Conservation (phyloP, 2,888 invertebrate species). For the Orthosia gracilis region DNA sequence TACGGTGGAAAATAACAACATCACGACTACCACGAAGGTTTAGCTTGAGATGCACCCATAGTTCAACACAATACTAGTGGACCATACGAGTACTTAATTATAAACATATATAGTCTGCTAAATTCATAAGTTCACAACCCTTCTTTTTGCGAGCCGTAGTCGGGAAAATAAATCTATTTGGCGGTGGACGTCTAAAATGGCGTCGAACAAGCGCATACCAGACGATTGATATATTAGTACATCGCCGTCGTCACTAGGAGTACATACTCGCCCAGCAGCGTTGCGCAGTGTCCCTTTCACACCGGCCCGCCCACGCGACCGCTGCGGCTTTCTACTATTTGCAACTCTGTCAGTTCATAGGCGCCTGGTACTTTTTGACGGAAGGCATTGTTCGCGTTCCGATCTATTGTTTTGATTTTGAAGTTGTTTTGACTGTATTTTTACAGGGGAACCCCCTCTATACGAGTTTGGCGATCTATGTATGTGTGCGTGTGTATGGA, state of each 20-base stretch:
- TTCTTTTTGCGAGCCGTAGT: neutral
- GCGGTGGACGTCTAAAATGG: slow-evolving; percentile 18
- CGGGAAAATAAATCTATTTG: neutral
- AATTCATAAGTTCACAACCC: too few relatives aligned
- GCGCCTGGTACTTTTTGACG: slow-evolving; percentile 54
- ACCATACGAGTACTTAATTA: too few relatives aligned
- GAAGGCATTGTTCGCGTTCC: slow-evolving; percentile 28
- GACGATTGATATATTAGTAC: slow-evolving; percentile 36
- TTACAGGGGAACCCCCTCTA: neutral
- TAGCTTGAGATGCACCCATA: too few relatives aligned
- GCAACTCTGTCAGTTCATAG: slow-evolving; percentile 58
- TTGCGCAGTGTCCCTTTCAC: slow-evolving; percentile 67
- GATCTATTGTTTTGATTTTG: slow-evolving; percentile 26
- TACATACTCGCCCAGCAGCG: slow-evolving; percentile 42
- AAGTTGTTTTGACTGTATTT: neutral
- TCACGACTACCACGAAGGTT: too few relatives aligned
- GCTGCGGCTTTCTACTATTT: slow-evolving; percentile 62
- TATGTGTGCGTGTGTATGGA: neutral
- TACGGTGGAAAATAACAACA: too few relatives aligned
- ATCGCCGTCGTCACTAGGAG: slow-evolving; percentile 48
- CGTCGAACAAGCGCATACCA: slow-evolving; percentile 29
- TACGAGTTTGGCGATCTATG: neutral
- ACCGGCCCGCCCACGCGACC: slow-evolving; percentile 68
- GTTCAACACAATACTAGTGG: too few relatives aligned
- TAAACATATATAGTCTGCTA: too few relatives aligned